Evolutionary conservation across 2,113 vertebrate species (phyloP).

Genomic region (Cairina moschata): DNA sequence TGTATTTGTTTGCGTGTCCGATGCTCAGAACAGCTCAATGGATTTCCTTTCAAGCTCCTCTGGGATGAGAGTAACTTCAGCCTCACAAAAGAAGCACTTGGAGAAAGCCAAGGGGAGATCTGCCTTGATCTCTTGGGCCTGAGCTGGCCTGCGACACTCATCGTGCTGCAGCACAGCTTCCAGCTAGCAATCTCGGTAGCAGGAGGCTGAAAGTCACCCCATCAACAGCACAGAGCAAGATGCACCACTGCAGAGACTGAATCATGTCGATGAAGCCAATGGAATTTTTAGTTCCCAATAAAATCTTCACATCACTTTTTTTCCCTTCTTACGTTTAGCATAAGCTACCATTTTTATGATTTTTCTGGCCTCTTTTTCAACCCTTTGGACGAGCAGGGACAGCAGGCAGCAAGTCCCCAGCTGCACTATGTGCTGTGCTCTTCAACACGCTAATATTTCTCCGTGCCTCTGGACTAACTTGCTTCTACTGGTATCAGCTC

Average conservation of each 20-base stretch:
- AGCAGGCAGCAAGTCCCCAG: background rate
- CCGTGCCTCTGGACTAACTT: background rate
- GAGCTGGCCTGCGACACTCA: background rate
- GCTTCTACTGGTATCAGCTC: background rate
- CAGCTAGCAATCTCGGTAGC: background rate
- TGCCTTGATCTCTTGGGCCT: background rate
- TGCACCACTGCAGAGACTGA: background rate
- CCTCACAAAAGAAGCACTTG: background rate
- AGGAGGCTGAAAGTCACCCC: background rate
- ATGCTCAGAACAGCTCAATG: background rate
- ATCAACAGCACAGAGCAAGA: fast-evolving
- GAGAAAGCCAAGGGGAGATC: background rate
- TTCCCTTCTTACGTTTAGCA: background rate
- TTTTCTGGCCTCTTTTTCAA: background rate
- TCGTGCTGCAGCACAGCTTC: fast-evolving
- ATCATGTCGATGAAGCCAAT: fast-evolving
- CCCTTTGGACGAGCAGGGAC: background rate
- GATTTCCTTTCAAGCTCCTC: background rate
- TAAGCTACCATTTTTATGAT: background rate
- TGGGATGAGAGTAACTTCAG: background rate
- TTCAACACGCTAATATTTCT: background rate
- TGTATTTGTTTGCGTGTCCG: background rate
- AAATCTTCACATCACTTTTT: background rate
- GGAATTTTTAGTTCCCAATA: background rate
- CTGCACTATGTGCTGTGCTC: background rate